Conservation (phyloP, 1,140 invertebrate species). For the Lamellibrachia luymesi region DNA sequence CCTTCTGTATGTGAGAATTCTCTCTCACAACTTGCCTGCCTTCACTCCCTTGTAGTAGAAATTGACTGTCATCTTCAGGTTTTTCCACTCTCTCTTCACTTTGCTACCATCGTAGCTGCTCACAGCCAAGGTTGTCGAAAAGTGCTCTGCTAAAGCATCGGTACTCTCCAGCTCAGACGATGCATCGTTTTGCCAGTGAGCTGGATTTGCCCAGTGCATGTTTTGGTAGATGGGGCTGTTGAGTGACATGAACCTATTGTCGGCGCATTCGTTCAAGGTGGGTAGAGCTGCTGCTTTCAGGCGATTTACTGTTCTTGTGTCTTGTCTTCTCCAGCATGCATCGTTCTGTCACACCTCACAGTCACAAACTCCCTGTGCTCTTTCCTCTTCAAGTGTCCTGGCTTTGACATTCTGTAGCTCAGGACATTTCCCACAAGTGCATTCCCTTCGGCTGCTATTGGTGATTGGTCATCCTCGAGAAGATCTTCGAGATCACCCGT, state of each 20-base stretch:
- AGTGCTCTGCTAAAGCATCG: neutral
- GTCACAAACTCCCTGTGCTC: neutral
- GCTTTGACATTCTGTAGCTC: neutral
- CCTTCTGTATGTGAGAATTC: neutral
- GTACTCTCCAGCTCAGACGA: neutral
- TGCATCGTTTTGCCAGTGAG: neutral
- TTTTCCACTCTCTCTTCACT: neutral
- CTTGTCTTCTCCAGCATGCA: neutral
- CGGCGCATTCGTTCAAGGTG: neutral
- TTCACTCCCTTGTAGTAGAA: neutral
- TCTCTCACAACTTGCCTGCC: neutral
- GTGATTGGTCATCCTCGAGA: neutral
- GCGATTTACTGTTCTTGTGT: neutral
- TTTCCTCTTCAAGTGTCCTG: neutral
- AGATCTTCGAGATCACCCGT: neutral
- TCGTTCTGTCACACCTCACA: neutral
- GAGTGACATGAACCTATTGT: neutral
- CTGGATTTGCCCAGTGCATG: neutral
- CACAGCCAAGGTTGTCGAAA: conserved; percentile 3
- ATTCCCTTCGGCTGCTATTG: neutral
- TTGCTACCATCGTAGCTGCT: neutral
- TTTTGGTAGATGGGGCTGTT: neutral
- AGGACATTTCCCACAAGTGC: neutral
- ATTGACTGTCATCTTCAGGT: neutral
- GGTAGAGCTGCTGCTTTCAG: neutral